These are phyloP conservation scores for Paedocypris sp. DNA, from an alignment of 2,113 vertebrate species.

Conservation along the genomic window DNA sequence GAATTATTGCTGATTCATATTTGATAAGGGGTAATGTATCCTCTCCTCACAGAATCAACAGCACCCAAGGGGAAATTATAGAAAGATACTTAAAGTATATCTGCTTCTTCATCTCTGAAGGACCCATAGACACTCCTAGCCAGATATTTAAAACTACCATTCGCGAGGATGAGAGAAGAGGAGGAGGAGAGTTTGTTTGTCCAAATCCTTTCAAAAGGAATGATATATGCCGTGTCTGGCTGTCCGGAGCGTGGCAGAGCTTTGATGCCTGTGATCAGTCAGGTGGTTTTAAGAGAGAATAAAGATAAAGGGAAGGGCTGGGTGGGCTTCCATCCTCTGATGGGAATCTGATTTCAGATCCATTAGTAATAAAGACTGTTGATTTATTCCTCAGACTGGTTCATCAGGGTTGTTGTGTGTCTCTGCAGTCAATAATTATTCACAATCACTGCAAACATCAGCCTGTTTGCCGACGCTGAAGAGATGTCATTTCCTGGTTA, in stretches of 20 bases:
- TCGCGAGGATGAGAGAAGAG: neutral
- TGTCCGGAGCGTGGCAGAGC: neutral
- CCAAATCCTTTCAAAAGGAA: slow-evolving; percentile 18
- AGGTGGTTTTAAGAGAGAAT: neutral
- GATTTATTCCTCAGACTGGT: neutral
- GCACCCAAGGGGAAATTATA: neutral
- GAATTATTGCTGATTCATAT: slow-evolving; percentile 17
- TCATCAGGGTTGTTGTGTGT: too few relatives aligned
- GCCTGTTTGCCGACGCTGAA: neutral
- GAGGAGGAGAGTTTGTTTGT: slow-evolving; percentile 3
- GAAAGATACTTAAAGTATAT: neutral
- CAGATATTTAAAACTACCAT: neutral
- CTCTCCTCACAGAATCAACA: neutral
- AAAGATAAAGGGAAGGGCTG: neutral
- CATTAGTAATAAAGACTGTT: neutral
- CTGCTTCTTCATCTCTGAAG: neutral
- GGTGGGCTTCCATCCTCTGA: neutral
- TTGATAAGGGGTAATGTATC: slow-evolving; percentile 8
- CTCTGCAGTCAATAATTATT: too few relatives aligned
- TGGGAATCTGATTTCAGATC: neutral
- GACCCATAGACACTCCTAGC: neutral
- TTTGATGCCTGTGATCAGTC: slow-evolving; percentile 14
- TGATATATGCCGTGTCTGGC: neutral
- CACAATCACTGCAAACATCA: neutral
- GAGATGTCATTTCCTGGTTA: neutral